Conservation (phyloP, 2,888 invertebrate genomes). For the Myopa tessellatipennis region DNA sequence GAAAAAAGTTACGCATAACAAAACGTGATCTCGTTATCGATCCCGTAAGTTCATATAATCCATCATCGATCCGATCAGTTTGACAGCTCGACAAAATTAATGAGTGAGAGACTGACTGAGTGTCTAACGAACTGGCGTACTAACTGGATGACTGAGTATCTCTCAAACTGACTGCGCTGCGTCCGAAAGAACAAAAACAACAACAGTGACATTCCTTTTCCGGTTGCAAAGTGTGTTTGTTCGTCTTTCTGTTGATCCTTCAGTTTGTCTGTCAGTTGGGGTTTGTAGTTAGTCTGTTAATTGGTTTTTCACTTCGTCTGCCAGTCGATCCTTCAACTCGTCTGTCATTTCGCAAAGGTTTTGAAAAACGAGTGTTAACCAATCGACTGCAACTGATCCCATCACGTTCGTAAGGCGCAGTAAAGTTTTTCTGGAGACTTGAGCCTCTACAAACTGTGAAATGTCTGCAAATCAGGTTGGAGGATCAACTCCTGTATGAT, state of each 20-base stretch:
- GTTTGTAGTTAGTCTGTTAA: not conserved
- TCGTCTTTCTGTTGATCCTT: not conserved
- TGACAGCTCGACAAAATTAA: not conserved
- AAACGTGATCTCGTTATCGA: constrained; percentile 42
- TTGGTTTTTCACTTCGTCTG: too few relatives aligned
- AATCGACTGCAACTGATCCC: too few relatives aligned
- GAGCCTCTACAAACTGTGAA: too few relatives aligned
- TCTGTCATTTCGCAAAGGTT: too few relatives aligned
- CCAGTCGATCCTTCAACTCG: too few relatives aligned
- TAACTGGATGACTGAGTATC: not conserved
- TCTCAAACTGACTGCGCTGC: not conserved
- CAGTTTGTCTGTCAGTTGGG: not conserved
- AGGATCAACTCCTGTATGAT: too few relatives aligned
- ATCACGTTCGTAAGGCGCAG: too few relatives aligned
- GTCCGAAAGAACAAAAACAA: constrained; percentile 1
- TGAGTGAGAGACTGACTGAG: not conserved
- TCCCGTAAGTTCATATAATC: constrained; percentile 33
- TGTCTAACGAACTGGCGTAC: not conserved
- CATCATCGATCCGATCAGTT: constrained; percentile 38
- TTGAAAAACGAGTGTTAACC: too few relatives aligned
- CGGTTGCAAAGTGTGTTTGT: not conserved
- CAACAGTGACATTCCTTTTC: not conserved
- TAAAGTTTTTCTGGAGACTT: too few relatives aligned
- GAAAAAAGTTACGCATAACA: constrained; percentile 31
- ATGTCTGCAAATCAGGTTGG: too few relatives aligned